Conservation (phyloP, 2,113 vertebrate species). For the Paradisaea rubra region DNA sequence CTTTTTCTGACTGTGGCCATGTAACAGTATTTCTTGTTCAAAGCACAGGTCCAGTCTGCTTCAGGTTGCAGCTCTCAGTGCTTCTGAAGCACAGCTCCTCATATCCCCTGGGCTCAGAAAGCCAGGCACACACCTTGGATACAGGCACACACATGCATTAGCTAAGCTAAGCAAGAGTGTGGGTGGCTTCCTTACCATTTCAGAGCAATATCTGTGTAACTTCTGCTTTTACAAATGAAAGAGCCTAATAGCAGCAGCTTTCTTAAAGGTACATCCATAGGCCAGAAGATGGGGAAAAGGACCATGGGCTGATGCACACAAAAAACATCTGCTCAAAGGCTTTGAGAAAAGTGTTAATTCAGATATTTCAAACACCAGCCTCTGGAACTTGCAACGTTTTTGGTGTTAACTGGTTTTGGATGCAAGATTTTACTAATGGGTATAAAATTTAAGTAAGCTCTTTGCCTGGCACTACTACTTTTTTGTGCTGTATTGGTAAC, state of each 20-base stretch:
- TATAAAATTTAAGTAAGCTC: background rate
- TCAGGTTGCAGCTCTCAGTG: background rate
- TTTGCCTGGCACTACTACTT: background rate
- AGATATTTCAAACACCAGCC: background rate
- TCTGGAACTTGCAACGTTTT: background rate
- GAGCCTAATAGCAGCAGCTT: background rate
- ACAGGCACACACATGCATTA: background rate
- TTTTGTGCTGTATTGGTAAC: background rate
- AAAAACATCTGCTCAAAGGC: background rate
- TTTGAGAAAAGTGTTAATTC: background rate
- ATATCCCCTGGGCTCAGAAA: background rate
- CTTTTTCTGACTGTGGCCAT: background rate
- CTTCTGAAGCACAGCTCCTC: background rate
- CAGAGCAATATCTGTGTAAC: background rate
- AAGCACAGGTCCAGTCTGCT: background rate
- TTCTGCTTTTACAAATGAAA: background rate
- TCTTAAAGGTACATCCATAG: background rate
- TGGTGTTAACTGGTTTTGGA: background rate
- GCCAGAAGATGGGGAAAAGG: accelerated
- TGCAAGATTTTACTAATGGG: background rate
- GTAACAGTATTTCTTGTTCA: background rate
- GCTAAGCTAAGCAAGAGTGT: background rate
- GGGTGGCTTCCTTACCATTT: background rate
- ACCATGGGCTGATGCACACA: background rate
- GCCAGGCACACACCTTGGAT: background rate